Base-by-base conservation (phyloP, 2,888 invertebrate species). In the Lysandra coridon region DNA sequence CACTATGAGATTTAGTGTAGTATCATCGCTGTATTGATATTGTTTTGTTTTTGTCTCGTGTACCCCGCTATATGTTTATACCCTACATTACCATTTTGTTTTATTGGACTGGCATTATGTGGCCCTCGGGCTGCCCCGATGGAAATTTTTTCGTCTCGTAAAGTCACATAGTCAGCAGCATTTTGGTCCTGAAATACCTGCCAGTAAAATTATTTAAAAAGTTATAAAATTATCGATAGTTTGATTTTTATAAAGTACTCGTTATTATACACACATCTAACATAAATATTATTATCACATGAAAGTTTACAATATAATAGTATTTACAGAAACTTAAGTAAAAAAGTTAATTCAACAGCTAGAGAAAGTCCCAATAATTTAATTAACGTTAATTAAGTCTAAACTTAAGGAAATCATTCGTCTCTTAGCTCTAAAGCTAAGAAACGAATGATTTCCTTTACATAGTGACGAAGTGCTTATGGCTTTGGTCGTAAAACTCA, bases 1-100 rank as follows among this genome's bases (percentile, higher is more conserved):
- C 69, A 4, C 33, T 1, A 3, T 14, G 64, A 69, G 69, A 69
- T 69, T 37, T 12, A 69, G 33, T 44, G 44, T 23, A 44, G n/a
- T 74, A 44, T 23, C 40, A 74, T 74, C 17, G n/a, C 44, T 74
- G 7, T 74, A 44, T 44, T 74, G 74, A 64, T 64, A 64, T 64
- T 30, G 23, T 64, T 64, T 30, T 64, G 64, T 64, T 64, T 64
- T 64, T 64, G 64, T 30, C 10, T 30, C 30, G 30, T 64, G 12
- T 64, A 30, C 30, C 10, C 12, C 2, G 64, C 23, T 64, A 64
- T 30, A 30, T 30, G 69, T 69, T 33, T 69, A 69, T 69, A 37
- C 4, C 5, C 33, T 37, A 30, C 64, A 64, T 64, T 14, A 37
- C 14, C 33, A 14, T 33, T 57, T 33, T 14, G 14, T 33, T 69